These are phyloP conservation scores for Herminia tarsipennalis DNA, from an alignment of 2,888 invertebrate genomes.

Conservation along the genomic window DNA sequence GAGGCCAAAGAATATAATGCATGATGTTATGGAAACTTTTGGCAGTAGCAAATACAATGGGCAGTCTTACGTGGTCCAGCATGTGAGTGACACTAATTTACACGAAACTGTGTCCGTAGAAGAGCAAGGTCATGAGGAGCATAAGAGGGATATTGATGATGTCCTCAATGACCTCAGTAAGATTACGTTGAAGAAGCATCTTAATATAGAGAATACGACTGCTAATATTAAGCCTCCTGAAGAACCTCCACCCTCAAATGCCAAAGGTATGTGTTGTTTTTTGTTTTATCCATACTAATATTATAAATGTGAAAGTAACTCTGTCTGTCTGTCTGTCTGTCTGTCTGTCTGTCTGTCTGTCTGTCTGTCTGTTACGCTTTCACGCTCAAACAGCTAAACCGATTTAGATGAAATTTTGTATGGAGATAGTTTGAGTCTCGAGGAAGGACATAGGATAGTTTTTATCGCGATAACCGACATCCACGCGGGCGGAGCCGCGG, in stretches of 20 bases:
- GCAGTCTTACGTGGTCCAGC: slow-evolving; percentile 72
- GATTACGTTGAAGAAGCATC: slow-evolving; percentile 77
- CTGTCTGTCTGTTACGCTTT: too few relatives aligned
- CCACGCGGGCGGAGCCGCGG: too few relatives aligned
- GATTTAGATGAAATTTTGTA: too few relatives aligned
- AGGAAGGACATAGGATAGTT: too few relatives aligned
- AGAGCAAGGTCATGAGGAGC: slow-evolving; percentile 73
- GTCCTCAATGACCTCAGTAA: slow-evolving; percentile 78
- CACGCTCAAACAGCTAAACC: too few relatives aligned
- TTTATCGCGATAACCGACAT: too few relatives aligned
- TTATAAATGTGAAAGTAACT: too few relatives aligned
- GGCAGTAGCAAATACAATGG: slow-evolving; percentile 62
- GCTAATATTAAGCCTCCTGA: slow-evolving; percentile 76
- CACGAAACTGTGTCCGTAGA: slow-evolving; percentile 59
- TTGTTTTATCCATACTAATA: too few relatives aligned
- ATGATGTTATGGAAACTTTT: slow-evolving; percentile 81
- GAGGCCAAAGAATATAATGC: slow-evolving; percentile 78
- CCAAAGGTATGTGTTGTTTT: slow-evolving; percentile 51
- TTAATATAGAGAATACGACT: slow-evolving; percentile 78
- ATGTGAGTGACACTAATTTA: slow-evolving; percentile 69
- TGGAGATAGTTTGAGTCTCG: too few relatives aligned
- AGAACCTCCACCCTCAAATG: slow-evolving; percentile 58
- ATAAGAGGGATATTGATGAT: slow-evolving; percentile 77
- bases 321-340: too few relatives aligned
- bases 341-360: too few relatives aligned